Percentiles rank a stretch among this genome's conserved stretches.
phyloP scores from a whole-genome alignment of 2,797 vertebrate species.

The Lagorchestes hirsutus region DNA sequence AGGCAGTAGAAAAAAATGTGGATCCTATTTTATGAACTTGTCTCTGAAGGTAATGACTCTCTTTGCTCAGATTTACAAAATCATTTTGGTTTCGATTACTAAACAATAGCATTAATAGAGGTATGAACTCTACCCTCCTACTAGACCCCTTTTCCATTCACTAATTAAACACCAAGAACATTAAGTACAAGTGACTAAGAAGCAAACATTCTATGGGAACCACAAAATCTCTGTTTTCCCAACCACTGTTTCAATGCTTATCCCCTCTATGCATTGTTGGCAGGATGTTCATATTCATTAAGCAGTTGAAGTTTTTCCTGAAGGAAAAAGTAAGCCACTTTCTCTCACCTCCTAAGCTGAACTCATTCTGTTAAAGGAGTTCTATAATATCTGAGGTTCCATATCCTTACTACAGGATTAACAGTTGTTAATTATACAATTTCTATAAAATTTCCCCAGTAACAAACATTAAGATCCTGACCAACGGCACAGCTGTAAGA shows the following conservation, averaged over 20 bases:
- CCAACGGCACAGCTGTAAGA: neutral
- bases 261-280: conserved; percentile 7
- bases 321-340: neutral
- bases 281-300: neutral
- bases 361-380: neutral
- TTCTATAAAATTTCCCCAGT: neutral
- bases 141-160: neutral
- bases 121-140: neutral
- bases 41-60: neutral
- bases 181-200: neutral
- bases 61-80: neutral
- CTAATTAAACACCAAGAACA: neutral
- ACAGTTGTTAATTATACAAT: neutral
- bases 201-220: conserved; percentile 1
- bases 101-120: neutral
- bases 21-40: neutral
- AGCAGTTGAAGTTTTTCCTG: neutral
- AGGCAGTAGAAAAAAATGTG: neutral
- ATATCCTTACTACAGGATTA: neutral
- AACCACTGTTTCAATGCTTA: neutral
- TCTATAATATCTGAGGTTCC: neutral
- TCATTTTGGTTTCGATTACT: neutral
- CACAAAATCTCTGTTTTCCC: neutral
- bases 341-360: neutral
- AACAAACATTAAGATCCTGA: neutral